phyloP scores from a whole-genome alignment of 2,113 vertebrate species.

The Centrocercus urophasianus region DNA sequence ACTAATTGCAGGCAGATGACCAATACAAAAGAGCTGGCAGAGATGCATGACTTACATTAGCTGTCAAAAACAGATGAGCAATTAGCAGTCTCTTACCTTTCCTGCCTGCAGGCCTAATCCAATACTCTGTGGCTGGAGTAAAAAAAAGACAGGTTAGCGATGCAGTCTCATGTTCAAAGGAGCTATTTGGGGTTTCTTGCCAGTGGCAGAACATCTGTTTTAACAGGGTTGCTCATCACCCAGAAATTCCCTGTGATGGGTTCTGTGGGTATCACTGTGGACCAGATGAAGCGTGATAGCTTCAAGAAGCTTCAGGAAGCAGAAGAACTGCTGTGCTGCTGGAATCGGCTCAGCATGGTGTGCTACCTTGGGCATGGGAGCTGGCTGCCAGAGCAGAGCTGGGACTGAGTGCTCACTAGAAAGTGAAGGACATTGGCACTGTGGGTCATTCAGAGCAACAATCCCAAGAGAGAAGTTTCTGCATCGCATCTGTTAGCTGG shows the following conservation, averaged over 20 bases:
- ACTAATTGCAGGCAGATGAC: neutral
- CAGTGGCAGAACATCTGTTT: neutral
- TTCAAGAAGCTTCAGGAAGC: neutral
- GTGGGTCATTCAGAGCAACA: neutral
- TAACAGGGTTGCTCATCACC: neutral
- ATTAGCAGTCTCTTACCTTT: neutral
- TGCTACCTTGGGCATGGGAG: neutral
- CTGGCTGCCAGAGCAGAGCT: neutral
- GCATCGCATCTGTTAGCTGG: neutral
- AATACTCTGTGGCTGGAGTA: neutral
- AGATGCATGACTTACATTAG: neutral
- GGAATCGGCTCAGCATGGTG: neutral
- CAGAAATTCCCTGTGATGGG: neutral
- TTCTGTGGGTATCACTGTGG: neutral
- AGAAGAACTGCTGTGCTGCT: neutral
- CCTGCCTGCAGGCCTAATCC: neutral
- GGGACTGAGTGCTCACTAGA: neutral
- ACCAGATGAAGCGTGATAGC: rapidly evolving
- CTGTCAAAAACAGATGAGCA: neutral
- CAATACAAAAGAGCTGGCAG: neutral
- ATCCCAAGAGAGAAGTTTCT: neutral
- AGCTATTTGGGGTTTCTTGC: neutral
- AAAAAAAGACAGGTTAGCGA: neutral
- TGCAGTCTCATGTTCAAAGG: neutral
- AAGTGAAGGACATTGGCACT: neutral